Percentiles rank a stretch among this genome's conserved stretches.
phyloP scores from a whole-genome alignment of 1,140 invertebrate genomes.

The Delia radicum region DNA sequence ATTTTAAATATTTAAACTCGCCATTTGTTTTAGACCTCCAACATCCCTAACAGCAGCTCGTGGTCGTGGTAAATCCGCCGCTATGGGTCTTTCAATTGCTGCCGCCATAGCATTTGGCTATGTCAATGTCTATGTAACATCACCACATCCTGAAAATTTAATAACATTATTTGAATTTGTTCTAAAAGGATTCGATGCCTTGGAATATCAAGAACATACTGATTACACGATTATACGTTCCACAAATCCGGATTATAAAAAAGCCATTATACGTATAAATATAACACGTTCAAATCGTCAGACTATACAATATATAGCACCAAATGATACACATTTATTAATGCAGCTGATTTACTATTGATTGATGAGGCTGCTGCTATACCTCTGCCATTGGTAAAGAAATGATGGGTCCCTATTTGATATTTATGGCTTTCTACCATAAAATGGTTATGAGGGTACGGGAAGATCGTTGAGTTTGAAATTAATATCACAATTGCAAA shows the following conservation, averaged over 20 bases:
- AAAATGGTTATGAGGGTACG: constrained; percentile 98
- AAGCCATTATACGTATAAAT: constrained; percentile 93
- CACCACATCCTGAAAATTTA: constrained; percentile 97
- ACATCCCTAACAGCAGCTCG: constrained; percentile 94
- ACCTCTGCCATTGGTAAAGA: constrained; percentile 89
- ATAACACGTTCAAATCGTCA: constrained; percentile 91
- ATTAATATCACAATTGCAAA: constrained; percentile 84
- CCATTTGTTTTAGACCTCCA: constrained; percentile 74
- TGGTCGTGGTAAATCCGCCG: constrained; percentile 97
- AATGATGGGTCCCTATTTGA: constrained; percentile 90
- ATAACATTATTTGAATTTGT: constrained; percentile 98
- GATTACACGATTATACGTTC: constrained; percentile 97
- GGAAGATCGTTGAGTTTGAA: constrained; percentile 95
- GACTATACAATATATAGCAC: constrained; percentile 97
- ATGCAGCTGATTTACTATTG: constrained; percentile 91
- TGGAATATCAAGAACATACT: constrained; percentile 94
- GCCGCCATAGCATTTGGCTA: constrained; percentile 86
- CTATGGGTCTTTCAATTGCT: constrained; percentile 91
- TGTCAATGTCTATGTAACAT: constrained; percentile 97
- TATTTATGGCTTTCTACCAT: constrained; percentile 97
- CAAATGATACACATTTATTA: constrained; percentile 86
- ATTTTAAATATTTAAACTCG: too few species aligned
- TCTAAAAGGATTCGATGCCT: constrained; percentile 92
- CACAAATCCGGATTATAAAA: constrained; percentile 95
- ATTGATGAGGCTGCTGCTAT: constrained; percentile 99